phyloP scores from a whole-genome alignment of 2,113 vertebrate genomes.

The Psilopsiagon aymara region DNA sequence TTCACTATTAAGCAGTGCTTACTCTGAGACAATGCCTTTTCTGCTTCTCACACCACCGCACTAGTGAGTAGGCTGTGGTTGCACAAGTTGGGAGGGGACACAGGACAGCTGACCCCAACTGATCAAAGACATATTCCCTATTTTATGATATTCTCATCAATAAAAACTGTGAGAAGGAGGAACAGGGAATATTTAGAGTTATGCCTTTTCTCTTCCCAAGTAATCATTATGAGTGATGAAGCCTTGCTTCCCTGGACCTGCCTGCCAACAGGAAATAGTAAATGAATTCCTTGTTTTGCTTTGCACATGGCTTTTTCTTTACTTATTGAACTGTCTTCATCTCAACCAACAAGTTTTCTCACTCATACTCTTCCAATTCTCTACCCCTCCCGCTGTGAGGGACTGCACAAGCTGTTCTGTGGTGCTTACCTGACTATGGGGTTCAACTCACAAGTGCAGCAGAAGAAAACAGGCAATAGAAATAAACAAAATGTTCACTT shows the following conservation, averaged over 20 bases:
- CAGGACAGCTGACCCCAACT: background rate
- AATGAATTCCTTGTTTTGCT: background rate
- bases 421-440: background rate
- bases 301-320: rapidly evolving
- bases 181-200: background rate
- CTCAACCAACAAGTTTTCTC: background rate
- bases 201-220: background rate
- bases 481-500: background rate
- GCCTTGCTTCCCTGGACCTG: background rate
- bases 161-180: background rate
- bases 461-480: background rate
- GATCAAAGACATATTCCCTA: background rate
- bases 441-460: background rate
- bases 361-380: background rate
- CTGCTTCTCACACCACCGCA: background rate
- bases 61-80: background rate
- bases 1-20: background rate
- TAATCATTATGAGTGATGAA: background rate
- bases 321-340: background rate
- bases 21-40: background rate
- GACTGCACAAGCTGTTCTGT: rapidly evolving
- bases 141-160: background rate
- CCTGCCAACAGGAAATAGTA: background rate
- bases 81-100: background rate
- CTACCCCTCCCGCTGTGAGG: rapidly evolving